phyloP scores from a whole-genome alignment of 2,113 vertebrate species.

The Pelusios castaneus region DNA sequence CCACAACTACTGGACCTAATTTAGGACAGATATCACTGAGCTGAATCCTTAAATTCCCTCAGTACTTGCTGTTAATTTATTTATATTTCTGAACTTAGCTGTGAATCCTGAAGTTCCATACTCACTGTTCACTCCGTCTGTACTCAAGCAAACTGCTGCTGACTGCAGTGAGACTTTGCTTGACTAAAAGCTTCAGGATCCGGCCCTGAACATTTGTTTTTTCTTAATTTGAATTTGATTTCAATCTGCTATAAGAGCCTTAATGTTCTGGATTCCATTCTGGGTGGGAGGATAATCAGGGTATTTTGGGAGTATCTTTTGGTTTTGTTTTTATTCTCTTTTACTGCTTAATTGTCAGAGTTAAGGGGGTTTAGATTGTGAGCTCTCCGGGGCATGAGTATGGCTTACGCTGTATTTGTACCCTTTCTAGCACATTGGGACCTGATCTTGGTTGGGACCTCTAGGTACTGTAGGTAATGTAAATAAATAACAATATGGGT shows the following conservation, averaged over 20 bases:
- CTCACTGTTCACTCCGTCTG: neutral
- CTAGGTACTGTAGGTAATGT: neutral
- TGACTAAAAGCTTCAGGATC: neutral
- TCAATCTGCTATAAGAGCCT: neutral
- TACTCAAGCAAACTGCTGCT: neutral
- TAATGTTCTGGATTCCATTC: neutral
- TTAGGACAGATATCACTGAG: neutral
- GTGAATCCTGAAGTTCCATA: neutral
- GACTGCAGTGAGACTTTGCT: neutral
- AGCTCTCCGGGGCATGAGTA: neutral
- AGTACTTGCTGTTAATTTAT: neutral
- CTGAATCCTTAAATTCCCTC: neutral
- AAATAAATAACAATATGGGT: neutral
- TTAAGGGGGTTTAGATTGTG: neutral
- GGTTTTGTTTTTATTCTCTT: neutral
- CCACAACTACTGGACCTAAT: neutral
- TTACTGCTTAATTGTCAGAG: neutral
- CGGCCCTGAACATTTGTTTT: neutral
- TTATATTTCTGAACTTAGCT: neutral
- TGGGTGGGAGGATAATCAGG: neutral
- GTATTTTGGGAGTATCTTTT: neutral
- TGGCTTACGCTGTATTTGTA: neutral
- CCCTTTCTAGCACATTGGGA: neutral
- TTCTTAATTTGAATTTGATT: neutral
- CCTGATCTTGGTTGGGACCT: neutral